phyloP scores from a whole-genome alignment of 2,888 invertebrate species.

The Leptodirus hochenwartii region DNA sequence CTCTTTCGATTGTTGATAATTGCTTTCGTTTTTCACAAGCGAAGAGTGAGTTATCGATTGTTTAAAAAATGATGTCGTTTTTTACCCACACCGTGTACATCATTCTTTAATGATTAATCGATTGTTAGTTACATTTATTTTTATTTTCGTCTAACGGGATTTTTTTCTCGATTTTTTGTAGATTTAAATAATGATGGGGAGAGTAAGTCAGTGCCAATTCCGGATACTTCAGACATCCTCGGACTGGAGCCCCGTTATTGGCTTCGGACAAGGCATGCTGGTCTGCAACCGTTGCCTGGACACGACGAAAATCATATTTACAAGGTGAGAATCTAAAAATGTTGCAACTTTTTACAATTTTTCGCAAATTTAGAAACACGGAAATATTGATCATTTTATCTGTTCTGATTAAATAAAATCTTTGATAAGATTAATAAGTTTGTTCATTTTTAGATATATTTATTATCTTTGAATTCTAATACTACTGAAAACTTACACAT shows the following conservation, averaged over 20 bases:
- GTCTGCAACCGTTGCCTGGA: conserved; percentile 16
- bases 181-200: not conserved
- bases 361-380: too few species aligned
- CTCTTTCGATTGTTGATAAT: too few species aligned
- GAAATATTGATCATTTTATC: too few species aligned
- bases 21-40: too few species aligned
- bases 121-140: not conserved
- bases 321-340: conserved; percentile 15
- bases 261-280: conserved; percentile 22
- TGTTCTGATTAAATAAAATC: too few species aligned
- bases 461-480: too few species aligned
- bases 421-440: too few species aligned
- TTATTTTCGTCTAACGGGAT: conserved; percentile 5
- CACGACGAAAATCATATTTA: conserved; percentile 11
- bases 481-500: too few species aligned
- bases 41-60: not conserved
- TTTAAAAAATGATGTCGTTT: too few species aligned
- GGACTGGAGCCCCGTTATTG: conserved; percentile 22
- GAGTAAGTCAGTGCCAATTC: conserved; percentile 4
- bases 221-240: conserved; percentile 17
- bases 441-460: too few species aligned
- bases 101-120: not conserved
- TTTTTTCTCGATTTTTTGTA: too few species aligned
- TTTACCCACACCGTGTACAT: not conserved
- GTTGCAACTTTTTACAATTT: too few species aligned